Base-by-base conservation (phyloP, 2,113 vertebrate species). In the Campylomormyrus tamandua region DNA sequence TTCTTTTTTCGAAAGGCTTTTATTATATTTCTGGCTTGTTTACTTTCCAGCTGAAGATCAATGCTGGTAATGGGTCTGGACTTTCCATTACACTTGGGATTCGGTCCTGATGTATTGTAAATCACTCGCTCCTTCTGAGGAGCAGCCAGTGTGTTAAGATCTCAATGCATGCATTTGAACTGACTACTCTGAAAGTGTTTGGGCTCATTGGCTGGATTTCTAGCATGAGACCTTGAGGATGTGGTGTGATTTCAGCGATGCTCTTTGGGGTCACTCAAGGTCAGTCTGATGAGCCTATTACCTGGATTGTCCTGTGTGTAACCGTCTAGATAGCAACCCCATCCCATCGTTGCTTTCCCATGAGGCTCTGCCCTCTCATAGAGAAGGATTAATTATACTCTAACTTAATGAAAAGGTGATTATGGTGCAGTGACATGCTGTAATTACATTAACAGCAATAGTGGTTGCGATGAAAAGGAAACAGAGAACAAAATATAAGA, bases 331-430 rank as follows among this genome's bases (percentile, higher is more conserved):
- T 91, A 85, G 35, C 11, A 46, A 91, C 92, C 91, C 91, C 90
- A 56, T 89, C 91, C 87, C 89, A 90, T 91, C n/a, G 8, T 27
- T 90, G 87, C 90, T 87, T 49, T 92, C 91, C 90, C 91, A 45
- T 87, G 91, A 91, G 91, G 90, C 90, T 90, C 93, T 89, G 90
- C 21, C 66, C 90, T 88, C 91, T 93, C 92, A 91, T 85, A 92
- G 50, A 15, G 56, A 53, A 24, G 90, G 87, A 92, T 92, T 93
- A 88, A 88, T 88, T 66, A 88, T 45, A 45, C 15, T 39, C 11
- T 19, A 53, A 58, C 46, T 87, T 91, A 93, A 94, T 93, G 93
- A 94, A 90, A 93, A 93, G 91, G 92, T 93, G 90, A 91, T 93
- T 91, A 39, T 91, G 90, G 84, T 93, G 90, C 90, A 45, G 90